A percentile compares a stretch with the other conserved stretches of the same genome.
Evolutionary conservation across 2,888 invertebrate genomes (phyloP).

Genomic region (Apantesis nais): DNA sequence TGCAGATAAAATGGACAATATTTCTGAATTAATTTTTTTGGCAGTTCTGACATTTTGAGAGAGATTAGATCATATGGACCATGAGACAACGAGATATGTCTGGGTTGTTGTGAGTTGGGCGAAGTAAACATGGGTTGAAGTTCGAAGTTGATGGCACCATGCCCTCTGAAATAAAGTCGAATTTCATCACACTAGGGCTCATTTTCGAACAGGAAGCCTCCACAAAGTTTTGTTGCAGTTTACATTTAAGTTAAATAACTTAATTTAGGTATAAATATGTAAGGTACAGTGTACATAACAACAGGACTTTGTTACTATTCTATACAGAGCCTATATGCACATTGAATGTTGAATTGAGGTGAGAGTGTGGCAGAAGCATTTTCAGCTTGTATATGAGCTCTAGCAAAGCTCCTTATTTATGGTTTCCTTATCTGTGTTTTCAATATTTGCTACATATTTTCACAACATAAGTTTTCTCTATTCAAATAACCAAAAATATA

Average conservation of each 20-base stretch:
- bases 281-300: not conserved
- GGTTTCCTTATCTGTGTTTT: not conserved
- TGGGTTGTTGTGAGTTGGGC: slow-evolving; percentile 86
- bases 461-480: not conserved
- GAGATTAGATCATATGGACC: slow-evolving; percentile 87
- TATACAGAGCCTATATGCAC: not conserved
- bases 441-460: not conserved
- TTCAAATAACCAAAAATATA: not conserved
- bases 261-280: not conserved
- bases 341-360: not conserved
- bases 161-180: slow-evolving; percentile 85
- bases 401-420: not conserved
- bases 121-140: slow-evolving; percentile 81
- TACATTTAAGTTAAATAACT: slow-evolving; percentile 45
- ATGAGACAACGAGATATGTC: slow-evolving; percentile 88
- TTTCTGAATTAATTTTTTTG: slow-evolving; percentile 69
- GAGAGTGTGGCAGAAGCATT: too few relatives aligned
- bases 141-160: slow-evolving; percentile 80
- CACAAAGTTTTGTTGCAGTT: slow-evolving; percentile 74
- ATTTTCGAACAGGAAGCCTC: slow-evolving; percentile 70
- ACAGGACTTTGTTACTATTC: not conserved
- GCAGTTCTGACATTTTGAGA: slow-evolving; percentile 51
- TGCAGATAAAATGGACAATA: slow-evolving; percentile 82
- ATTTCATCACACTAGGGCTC: slow-evolving; percentile 78
- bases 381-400: not conserved